Evolutionary conservation across 1,140 invertebrate genomes (phyloP).

Genomic region (Zophobas atratus): DNA sequence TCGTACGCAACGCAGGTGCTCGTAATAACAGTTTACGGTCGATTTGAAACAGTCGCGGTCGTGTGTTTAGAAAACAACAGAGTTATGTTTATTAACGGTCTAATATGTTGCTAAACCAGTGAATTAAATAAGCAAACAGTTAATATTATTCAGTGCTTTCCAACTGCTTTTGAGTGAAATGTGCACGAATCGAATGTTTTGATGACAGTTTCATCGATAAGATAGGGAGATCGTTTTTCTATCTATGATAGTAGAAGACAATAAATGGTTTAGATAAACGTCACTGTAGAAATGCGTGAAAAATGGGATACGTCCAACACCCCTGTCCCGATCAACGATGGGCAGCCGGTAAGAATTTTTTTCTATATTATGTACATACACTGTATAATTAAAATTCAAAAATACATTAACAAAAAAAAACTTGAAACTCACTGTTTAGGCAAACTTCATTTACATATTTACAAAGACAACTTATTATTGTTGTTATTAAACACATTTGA

Average conservation of each 20-base stretch:
- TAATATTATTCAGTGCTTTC: constrained; percentile 3
- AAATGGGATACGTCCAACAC: constrained; percentile 46
- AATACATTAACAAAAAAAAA: too few relatives aligned
- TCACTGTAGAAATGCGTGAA: constrained; percentile 47
- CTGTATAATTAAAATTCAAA: too few relatives aligned
- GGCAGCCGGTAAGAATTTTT: constrained; percentile 49
- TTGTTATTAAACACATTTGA: too few relatives aligned
- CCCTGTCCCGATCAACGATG: constrained; percentile 41
- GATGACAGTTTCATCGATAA: constrained; percentile 11
- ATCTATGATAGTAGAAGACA: constrained; percentile 12
- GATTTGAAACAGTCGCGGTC: constrained; percentile 22
- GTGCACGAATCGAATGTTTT: background rate
- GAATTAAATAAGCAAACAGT: constrained; percentile 13
- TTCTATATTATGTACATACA: too few relatives aligned
- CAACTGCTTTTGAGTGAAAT: background rate
- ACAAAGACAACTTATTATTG: too few relatives aligned
- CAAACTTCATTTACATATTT: too few relatives aligned
- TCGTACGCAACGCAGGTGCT: constrained; percentile 12
- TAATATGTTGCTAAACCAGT: constrained; percentile 31
- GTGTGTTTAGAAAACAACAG: constrained; percentile 33
- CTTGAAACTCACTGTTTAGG: too few relatives aligned
- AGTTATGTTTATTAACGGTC: background rate
- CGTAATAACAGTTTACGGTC: constrained; percentile 35
- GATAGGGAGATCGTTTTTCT: constrained; percentile 12
- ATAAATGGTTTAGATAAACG: constrained; percentile 1